Evolutionary conservation across 2,888 invertebrate genomes (phyloP), one percentile per base, ranked within the genome.

Genomic region (Salpingus planirostris): DNA sequence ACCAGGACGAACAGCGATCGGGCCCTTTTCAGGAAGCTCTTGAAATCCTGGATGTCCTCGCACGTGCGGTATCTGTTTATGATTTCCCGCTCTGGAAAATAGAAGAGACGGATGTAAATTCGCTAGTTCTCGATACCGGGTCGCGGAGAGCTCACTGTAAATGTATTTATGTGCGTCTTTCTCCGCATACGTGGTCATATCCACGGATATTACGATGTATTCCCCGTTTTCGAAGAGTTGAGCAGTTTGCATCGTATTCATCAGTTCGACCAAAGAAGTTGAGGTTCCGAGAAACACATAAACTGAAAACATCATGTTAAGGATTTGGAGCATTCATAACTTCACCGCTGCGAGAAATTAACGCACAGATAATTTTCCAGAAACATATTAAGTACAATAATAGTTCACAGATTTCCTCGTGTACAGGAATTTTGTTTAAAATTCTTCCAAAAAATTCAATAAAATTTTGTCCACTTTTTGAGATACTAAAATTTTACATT

Each of bases 181-280:
- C 45, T 73, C 71, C 11, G 82, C 76, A 62, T 86, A 88, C n/a
- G 85, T 82, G 74, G 85, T 81, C 78, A 83, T 87, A 60, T 95
- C 95, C 11, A 93, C 88, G 62, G 86, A 88, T 57, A 97, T 90
- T 39, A 97, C 87, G 74, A 92, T 84, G 65, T 96, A 96, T 60
- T 95, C 89, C 13, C 95, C 93, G 43, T 87, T 81, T 33, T 85
- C 83, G 57, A 95, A 84, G 36, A 95, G 66, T 44, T 89, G 84
- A 23, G 82, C 74, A 15, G 82, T 81, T 58, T 93, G 87, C 89
- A 97, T 90, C 12, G 84, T 81, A 18, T 78, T 76, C 85, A 95
- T 89, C 71, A 96, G 81, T 49, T 91, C 89, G 40, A 90, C 81
- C 31, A 96, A 72, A 2, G 86, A 82, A 36, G 79, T 73, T n/a